Conservation (phyloP, 2,888 invertebrate species). For the Portevinia maculata region DNA sequence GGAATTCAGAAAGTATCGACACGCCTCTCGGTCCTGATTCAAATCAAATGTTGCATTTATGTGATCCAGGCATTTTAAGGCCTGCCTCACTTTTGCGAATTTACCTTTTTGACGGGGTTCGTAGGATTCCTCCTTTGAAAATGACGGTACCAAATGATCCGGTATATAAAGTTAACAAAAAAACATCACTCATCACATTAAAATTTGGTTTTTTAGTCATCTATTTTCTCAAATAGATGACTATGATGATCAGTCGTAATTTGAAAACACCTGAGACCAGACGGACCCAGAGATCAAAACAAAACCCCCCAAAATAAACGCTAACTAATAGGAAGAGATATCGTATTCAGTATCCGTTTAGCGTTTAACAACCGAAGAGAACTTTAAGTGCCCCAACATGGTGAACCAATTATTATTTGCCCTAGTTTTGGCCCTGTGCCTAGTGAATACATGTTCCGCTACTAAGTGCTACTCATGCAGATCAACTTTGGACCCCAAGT, state of each 20-base stretch:
- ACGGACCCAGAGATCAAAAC: slow-evolving; percentile 51
- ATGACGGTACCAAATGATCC: too few relatives aligned
- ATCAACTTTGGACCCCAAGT: slow-evolving; percentile 79
- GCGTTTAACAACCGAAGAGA: slow-evolving; percentile 30
- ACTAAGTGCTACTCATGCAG: slow-evolving; percentile 81
- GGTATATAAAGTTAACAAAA: too few relatives aligned
- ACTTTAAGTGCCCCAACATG: slow-evolving; percentile 76
- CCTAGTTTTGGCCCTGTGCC: slow-evolving; percentile 78
- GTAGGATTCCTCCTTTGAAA: too few relatives aligned
- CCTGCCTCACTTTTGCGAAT: too few relatives aligned
- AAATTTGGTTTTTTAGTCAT: too few relatives aligned
- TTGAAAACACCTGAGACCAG: slow-evolving; percentile 35
- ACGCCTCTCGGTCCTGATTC: too few relatives aligned
- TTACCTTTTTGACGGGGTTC: too few relatives aligned
- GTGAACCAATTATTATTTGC: slow-evolving; percentile 78
- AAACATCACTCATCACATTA: too few relatives aligned
- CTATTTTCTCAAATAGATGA: too few relatives aligned
- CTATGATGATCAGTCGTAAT: slow-evolving; percentile 53
- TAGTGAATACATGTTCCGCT: slow-evolving; percentile 79
- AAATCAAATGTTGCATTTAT: too few relatives aligned
- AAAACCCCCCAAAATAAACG: slow-evolving; percentile 1
- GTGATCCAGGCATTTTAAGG: too few relatives aligned
- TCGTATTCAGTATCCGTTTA: slow-evolving; percentile 43
- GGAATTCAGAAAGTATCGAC: too few relatives aligned
- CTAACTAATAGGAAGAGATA: slow-evolving; percentile 12